Evolutionary conservation across 2,797 vertebrate genomes (phyloP), one percentile per base, ranked within the genome.

Genomic region (Hippopotamyrus pictus): DNA sequence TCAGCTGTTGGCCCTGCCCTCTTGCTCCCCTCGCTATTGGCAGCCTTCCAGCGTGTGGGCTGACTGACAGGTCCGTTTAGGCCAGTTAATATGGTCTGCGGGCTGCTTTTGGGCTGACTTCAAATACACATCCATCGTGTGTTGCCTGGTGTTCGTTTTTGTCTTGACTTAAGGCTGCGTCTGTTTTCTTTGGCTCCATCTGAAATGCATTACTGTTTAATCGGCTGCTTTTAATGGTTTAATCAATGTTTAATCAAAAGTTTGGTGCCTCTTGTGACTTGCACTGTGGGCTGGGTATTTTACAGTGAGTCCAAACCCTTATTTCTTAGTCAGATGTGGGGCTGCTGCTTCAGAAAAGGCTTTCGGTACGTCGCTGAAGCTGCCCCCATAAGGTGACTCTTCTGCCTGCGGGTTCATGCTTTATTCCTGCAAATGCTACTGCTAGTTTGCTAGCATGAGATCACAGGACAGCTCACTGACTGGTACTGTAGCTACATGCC

Each of bases 161-260:
- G 33, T 46, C 41, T 79, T 82, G 6, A 82, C 76, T 46, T 41
- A 82, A 82, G 41, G 29, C 65, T 46, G 17, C 19, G 19, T 19
- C 41, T 76, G 33, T 44, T 82, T 73, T 82, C 37, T 46, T 82
- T 41, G 76, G 76, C 76, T 44, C 37, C 37, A 3, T 82, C 37
- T 82, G 37, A 82, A 82, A 82, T 8, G 50, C 29, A 53, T 53
- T 33, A 53, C 84, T 54, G 14, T 86, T 86, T 53, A 86, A 53
- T 54, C 50, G 5, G 84, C 48, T 29, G 50, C 25, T 53, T 29
- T 50, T 54, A 29, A 86, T 86, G 50, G 84, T 86, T 86, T 54
- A 86, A 33, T 86, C 84, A 86, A 86, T 86, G 84, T 53, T 51
- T 51, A 29, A 51, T 86, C 84, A 86, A 33, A 53, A 50, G 50